phyloP scores from a whole-genome alignment of 1,140 invertebrate species.

The Elymnias hypermnestra region DNA sequence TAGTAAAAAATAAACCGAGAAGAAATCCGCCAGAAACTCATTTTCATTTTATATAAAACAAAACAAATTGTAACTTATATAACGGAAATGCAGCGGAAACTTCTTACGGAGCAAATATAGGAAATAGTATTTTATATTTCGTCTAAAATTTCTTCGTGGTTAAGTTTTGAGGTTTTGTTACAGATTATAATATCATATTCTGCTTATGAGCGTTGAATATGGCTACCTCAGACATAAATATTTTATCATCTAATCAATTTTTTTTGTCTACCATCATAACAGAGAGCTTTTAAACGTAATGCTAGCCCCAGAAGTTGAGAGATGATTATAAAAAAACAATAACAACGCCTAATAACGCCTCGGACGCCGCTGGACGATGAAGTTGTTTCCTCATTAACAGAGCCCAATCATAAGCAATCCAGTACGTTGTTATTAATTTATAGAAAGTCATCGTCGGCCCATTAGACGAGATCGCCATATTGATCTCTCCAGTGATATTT shows the following conservation, averaged over 20 bases:
- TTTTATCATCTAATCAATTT: conserved; percentile 2
- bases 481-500: conserved; percentile 55
- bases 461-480: conserved; percentile 69
- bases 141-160: no score
- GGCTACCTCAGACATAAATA: no score
- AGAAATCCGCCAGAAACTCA: no score
- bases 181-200: no score
- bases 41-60: no score
- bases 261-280: conserved; percentile 2
- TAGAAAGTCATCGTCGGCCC: conserved; percentile 68
- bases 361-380: conserved; percentile 46
- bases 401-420: conserved; percentile 48
- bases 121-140: no score
- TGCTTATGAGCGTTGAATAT: no score
- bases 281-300: conserved; percentile 11
- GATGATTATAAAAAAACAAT: conserved; percentile 38
- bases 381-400: conserved; percentile 64
- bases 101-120: no score
- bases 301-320: conserved; percentile 35
- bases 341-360: conserved; percentile 42
- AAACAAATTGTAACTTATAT: no score
- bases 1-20: no score
- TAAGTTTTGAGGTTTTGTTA: no score
- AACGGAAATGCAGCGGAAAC: no score
- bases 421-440: conserved; percentile 70